A percentile compares a stretch with the other conserved stretches of the same genome.
Evolutionary conservation across 2,888 invertebrate genomes (phyloP).

Genomic region (Thelaira solivaga): DNA sequence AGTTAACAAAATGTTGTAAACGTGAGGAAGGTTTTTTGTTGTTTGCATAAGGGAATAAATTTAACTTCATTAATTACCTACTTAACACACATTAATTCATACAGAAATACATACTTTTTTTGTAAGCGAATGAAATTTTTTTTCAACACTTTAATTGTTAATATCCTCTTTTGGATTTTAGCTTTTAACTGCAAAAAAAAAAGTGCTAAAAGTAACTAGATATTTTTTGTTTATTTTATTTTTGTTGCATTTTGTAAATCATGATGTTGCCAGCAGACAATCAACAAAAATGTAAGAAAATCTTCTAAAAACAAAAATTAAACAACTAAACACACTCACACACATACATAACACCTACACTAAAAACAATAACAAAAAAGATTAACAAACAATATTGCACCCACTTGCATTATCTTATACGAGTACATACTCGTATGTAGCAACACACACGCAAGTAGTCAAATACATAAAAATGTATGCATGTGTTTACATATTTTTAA

Average conservation of each 20-base stretch:
- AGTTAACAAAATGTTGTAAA: too few relatives aligned
- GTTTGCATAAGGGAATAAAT: too few relatives aligned
- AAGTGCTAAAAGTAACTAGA: not conserved
- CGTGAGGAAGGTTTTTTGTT: too few relatives aligned
- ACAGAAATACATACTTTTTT: too few relatives aligned
- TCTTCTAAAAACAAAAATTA: slow-evolving; percentile 20
- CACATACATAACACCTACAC: slow-evolving; percentile 14
- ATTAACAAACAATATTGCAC: slow-evolving; percentile 45
- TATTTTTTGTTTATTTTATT: not conserved
- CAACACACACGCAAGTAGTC: too few relatives aligned
- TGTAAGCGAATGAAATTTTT: too few relatives aligned
- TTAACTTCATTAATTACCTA: too few relatives aligned
- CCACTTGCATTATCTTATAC: slow-evolving; percentile 34
- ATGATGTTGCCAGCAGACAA: slow-evolving; percentile 39
- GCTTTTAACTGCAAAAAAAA: not conserved
- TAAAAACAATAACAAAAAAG: not conserved
- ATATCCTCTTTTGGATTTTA: too few relatives aligned
- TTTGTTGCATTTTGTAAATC: slow-evolving; percentile 26
- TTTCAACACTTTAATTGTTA: too few relatives aligned
- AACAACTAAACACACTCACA: slow-evolving; percentile 20
- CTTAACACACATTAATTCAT: too few relatives aligned
- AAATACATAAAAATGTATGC: not conserved
- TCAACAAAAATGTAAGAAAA: not conserved
- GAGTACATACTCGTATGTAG: slow-evolving; percentile 6
- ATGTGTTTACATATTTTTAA: not conserved